Evolutionary conservation across 2,888 invertebrate species (phyloP), one percentile per base, ranked within the genome.

Genomic region (Lepas anatifera): DNA sequence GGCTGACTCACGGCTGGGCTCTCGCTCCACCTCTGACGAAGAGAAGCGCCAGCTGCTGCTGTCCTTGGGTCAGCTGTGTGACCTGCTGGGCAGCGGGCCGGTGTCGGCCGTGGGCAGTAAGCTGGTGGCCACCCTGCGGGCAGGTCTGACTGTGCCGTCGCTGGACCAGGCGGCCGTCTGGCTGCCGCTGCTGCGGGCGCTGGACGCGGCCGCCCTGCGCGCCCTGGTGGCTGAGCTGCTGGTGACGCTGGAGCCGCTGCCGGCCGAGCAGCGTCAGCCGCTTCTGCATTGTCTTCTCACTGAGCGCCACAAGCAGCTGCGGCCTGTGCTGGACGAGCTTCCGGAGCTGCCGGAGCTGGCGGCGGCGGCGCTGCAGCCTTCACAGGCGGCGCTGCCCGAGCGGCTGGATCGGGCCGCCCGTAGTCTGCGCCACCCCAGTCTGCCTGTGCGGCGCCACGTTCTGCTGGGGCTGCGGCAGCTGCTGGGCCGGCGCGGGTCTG

Each of bases 101-200:
- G 69, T 41, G 25, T 48, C 64, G 22, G 35, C 69, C 3, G 32
- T 32, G 39, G 39, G 43, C 41, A 32, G 63, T 11, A 69, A 63
- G 58, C 39, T 69, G 69, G 29, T 69, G 69, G 64, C 69, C 32
- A 69, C 69, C 32, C 69, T 69, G 22, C 43, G 50, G 29, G 46
- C 46, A 22, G 63, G 63, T 4, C 46, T 64, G 27, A n/a, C 63
- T 0, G 39, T 41, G n/a, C 16, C 52, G 8, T n/a, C 27, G 4
- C 8, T 10, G 22, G 58, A 41, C 18, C 64, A 46, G 3, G 22
- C 35, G 1, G 29, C n/a, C 4, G 46, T 37, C 32, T 69, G 64
- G 25, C 2, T 25, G 16, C 4, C 29, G 25, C 35, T 69, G 58
- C 35, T 64, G 35, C 69, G 63, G 41, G 25, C 46, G 41, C 67